These are phyloP conservation scores for Danionella dracula DNA, from an alignment of 2,797 vertebrate species.

Conservation along the genomic window DNA sequence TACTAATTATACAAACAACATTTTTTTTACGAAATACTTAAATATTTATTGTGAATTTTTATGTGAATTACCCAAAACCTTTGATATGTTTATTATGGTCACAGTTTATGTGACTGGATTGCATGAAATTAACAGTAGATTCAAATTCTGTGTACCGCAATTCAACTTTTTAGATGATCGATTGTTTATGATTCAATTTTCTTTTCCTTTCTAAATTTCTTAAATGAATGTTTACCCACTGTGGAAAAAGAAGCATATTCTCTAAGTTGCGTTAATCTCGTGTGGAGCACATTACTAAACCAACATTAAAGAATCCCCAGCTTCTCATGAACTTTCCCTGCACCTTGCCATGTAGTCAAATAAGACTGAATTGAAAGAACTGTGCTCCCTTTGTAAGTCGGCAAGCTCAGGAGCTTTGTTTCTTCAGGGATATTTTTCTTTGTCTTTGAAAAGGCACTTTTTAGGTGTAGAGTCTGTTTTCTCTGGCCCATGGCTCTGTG, in stretches of 20 bases:
- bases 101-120: too few species aligned
- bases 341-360: constrained; percentile 34
- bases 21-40: too few species aligned
- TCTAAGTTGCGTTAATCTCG: not conserved
- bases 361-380: constrained; percentile 27
- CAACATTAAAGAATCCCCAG: not conserved
- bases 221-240: not conserved
- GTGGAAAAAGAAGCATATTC: not conserved
- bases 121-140: too few species aligned
- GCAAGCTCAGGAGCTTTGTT: constrained; percentile 37
- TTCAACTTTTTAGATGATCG: too few species aligned
- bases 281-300: constrained; percentile 13
- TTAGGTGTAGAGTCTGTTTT: constrained; percentile 33
- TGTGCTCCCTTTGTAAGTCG: constrained; percentile 31
- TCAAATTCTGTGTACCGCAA: too few species aligned
- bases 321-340: constrained; percentile 29
- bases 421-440: constrained; percentile 34
- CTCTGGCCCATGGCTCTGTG: constrained; percentile 20
- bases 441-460: constrained; percentile 21
- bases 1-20: too few species aligned
- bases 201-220: not conserved
- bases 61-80: too few species aligned
- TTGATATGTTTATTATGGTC: too few species aligned
- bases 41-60: too few species aligned
- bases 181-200: too few species aligned